phyloP scores from a whole-genome alignment of 2,888 invertebrate genomes.

The Dasysyrphus albostriatus region DNA sequence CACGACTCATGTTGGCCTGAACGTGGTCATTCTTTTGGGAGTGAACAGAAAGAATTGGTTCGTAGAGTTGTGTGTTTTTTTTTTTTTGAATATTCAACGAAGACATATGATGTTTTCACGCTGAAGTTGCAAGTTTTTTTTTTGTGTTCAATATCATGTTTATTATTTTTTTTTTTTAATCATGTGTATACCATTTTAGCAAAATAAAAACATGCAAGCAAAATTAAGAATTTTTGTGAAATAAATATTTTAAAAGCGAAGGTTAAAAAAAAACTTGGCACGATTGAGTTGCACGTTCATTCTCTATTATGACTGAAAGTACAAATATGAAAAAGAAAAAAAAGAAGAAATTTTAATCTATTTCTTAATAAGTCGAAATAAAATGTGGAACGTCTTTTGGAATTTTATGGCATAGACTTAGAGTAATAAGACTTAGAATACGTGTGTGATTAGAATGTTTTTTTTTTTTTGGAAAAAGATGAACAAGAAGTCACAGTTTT shows the following conservation, averaged over 20 bases:
- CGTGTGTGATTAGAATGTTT: no score
- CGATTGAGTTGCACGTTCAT: background rate
- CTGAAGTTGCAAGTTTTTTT: conserved; percentile 4
- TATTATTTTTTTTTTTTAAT: background rate
- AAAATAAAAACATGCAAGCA: background rate
- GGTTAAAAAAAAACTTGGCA: background rate
- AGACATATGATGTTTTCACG: conserved; percentile 10
- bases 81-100: background rate
- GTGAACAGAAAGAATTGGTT: conserved; percentile 4
- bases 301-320: background rate
- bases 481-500: no score
- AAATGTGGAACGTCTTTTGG: no score
- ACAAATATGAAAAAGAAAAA: no score
- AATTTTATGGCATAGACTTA: no score
- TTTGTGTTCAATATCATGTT: background rate
- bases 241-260: background rate
- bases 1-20: conserved; percentile 10
- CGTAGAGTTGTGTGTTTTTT: background rate
- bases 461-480: no score
- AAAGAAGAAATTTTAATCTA: no score
- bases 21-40: conserved; percentile 19
- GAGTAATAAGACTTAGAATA: no score
- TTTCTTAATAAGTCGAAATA: no score
- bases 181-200: background rate
- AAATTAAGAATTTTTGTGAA: background rate